Conservation (phyloP, 2,113 vertebrate genomes). For the Ondatra zibethicus region DNA sequence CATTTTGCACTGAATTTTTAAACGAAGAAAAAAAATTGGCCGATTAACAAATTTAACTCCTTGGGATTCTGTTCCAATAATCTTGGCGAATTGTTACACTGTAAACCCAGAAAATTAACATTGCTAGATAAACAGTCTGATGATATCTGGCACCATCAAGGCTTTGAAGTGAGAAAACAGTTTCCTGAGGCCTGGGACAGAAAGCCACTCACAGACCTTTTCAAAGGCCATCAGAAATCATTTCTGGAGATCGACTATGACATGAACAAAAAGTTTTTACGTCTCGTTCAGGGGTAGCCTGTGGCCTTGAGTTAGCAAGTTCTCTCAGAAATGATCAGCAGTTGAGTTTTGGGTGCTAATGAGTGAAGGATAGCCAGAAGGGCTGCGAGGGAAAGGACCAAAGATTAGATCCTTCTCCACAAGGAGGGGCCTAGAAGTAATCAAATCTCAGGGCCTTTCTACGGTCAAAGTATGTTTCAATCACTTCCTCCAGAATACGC, state of each 20-base stretch:
- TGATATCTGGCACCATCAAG: constrained; percentile 87
- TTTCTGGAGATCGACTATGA: constrained; percentile 85
- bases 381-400: constrained; percentile 64
- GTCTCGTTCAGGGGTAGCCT: constrained; percentile 84
- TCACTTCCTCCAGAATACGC: constrained; percentile 85
- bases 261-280: constrained; percentile 87
- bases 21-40: constrained; percentile 59
- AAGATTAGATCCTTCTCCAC: constrained; percentile 64
- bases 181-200: constrained; percentile 86
- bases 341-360: constrained; percentile 86
- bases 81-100: constrained; percentile 69
- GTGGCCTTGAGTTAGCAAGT: constrained; percentile 87
- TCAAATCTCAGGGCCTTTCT: constrained; percentile 81
- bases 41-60: constrained; percentile 67
- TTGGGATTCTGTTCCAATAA: constrained; percentile 51
- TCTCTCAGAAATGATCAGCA: constrained; percentile 86
- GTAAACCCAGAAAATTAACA: constrained; percentile 74
- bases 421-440: constrained; percentile 37
- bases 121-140: constrained; percentile 81
- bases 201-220: constrained; percentile 87
- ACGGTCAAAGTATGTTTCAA: constrained; percentile 87
- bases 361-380: constrained; percentile 87
- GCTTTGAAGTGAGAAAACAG: constrained; percentile 86
- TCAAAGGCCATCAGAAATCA: constrained; percentile 87
- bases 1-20: constrained; percentile 58